Evolutionary conservation across 2,113 vertebrate genomes (phyloP).

Genomic region (Prunella fulvescens): DNA sequence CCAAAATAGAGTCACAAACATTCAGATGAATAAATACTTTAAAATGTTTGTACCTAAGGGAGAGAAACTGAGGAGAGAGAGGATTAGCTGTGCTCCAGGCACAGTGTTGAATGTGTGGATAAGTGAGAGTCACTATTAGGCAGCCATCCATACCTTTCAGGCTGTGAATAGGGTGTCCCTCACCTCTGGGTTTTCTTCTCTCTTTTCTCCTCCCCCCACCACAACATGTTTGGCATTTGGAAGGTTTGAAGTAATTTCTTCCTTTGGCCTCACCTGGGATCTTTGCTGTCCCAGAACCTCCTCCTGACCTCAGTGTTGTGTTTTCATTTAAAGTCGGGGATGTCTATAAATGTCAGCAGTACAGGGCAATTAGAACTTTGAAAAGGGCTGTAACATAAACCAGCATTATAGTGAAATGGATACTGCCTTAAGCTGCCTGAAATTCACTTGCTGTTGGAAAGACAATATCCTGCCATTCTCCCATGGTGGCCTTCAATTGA

Average conservation of each 20-base stretch:
- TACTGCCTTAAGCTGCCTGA: constrained; percentile 80
- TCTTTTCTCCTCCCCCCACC: neutral
- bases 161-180: constrained; percentile 55
- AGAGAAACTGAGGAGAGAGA: constrained; percentile 6
- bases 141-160: constrained; percentile 47
- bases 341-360: constrained; percentile 85
- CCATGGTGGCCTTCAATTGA: constrained; percentile 83
- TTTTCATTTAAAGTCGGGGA: constrained; percentile 82
- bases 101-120: neutral
- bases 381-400: constrained; percentile 86
- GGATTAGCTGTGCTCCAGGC: constrained; percentile 22
- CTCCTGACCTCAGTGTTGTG: constrained; percentile 81
- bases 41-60: constrained; percentile 38
- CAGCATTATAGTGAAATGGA: constrained; percentile 84
- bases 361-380: constrained; percentile 84
- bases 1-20: constrained; percentile 39
- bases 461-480: constrained; percentile 85
- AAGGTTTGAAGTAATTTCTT: constrained; percentile 79
- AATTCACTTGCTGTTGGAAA: constrained; percentile 85
- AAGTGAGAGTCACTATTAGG: constrained; percentile 39
- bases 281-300: constrained; percentile 78
- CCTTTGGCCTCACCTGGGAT: constrained; percentile 78
- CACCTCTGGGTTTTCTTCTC: constrained; percentile 38
- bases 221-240: constrained; percentile 72
- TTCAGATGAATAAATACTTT: constrained; percentile 54